These are phyloP conservation scores for Microtus pennsylvanicus DNA, from an alignment of 2,113 vertebrate species.

Conservation along the genomic window DNA sequence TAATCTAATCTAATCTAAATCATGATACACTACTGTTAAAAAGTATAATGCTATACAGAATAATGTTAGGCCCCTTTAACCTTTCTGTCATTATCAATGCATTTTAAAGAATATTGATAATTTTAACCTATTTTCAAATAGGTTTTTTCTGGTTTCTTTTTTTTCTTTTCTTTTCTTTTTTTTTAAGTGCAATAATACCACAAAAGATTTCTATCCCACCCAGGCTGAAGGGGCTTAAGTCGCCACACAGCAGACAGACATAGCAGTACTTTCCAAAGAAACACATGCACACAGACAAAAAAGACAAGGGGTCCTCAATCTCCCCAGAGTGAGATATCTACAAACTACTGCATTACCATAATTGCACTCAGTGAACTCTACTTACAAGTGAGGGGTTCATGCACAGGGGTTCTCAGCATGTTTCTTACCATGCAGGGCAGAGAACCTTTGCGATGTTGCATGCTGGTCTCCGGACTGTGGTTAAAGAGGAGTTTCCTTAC, in stretches of 20 bases:
- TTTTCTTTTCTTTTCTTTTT: not conserved
- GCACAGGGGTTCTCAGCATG: conserved; percentile 85
- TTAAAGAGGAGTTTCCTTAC: conserved; percentile 76
- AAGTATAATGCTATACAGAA: conserved; percentile 63
- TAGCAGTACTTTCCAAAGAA: conserved; percentile 78
- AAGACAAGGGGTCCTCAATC: conserved; percentile 68
- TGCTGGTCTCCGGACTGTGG: conserved; percentile 81
- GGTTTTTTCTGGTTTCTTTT: not conserved
- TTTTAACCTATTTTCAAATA: conserved; percentile 72
- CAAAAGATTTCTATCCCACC: conserved; percentile 64
- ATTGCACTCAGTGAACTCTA: conserved; percentile 74
- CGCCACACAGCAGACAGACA: conserved; percentile 85
- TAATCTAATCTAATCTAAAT: conserved; percentile 80
- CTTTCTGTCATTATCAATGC: conserved; percentile 75
- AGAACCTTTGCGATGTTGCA: conserved; percentile 84
- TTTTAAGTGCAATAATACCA: conserved; percentile 52
- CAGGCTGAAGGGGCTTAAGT: conserved; percentile 84
- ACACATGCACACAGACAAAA: conserved; percentile 85
- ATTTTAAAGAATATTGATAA: conserved; percentile 53
- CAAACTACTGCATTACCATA: conserved; percentile 73
- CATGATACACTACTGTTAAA: conserved; percentile 78
- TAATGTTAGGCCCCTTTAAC: conserved; percentile 86
- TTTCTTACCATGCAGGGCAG: conserved; percentile 88
- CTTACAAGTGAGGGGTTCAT: conserved; percentile 83
- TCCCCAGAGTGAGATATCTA: conserved; percentile 73